A percentile compares a stretch with the other conserved stretches of the same genome.
phyloP scores from a whole-genome alignment of 2,888 invertebrate species.

The Diachrysia chrysitis region DNA sequence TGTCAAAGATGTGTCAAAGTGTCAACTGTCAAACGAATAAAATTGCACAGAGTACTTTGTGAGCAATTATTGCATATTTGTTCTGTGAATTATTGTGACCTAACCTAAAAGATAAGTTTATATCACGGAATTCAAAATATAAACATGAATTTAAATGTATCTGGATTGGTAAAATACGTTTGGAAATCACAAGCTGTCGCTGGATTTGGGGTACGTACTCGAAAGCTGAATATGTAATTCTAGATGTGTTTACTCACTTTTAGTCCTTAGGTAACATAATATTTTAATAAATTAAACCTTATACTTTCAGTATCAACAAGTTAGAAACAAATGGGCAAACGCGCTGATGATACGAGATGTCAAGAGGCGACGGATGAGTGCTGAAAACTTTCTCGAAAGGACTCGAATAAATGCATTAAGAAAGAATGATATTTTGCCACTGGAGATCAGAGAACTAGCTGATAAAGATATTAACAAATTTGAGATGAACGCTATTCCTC shows the following conservation, averaged over 20 bases:
- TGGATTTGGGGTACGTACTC: slow-evolving; percentile 76
- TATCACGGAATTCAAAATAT: not conserved
- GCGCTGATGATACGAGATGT: slow-evolving; percentile 96
- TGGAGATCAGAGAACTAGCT: slow-evolving; percentile 94
- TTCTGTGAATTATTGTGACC: no score
- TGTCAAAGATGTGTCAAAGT: no score
- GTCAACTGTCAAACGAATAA: no score
- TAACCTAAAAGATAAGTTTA: not conserved
- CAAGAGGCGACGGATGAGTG: slow-evolving; percentile 93
- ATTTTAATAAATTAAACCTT: not conserved
- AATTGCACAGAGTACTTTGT: no score
- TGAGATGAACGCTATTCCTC: slow-evolving; percentile 92
- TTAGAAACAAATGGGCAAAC: slow-evolving; percentile 94
- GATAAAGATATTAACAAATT: slow-evolving; percentile 93
- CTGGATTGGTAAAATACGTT: slow-evolving; percentile 74
- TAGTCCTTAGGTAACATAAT: not conserved
- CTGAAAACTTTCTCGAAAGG: slow-evolving; percentile 93
- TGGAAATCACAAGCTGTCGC: slow-evolving; percentile 80
- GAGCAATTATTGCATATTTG: no score
- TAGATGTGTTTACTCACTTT: not conserved
- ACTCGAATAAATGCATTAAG: slow-evolving; percentile 95
- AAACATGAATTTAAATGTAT: slow-evolving; percentile 75
- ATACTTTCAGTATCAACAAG: slow-evolving; percentile 90
- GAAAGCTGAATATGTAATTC: not conserved
- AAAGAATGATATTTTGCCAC: slow-evolving; percentile 95